These are phyloP conservation scores for Perithous albicinctus DNA, from an alignment of 2,888 invertebrate species.

Conservation along the genomic window DNA sequence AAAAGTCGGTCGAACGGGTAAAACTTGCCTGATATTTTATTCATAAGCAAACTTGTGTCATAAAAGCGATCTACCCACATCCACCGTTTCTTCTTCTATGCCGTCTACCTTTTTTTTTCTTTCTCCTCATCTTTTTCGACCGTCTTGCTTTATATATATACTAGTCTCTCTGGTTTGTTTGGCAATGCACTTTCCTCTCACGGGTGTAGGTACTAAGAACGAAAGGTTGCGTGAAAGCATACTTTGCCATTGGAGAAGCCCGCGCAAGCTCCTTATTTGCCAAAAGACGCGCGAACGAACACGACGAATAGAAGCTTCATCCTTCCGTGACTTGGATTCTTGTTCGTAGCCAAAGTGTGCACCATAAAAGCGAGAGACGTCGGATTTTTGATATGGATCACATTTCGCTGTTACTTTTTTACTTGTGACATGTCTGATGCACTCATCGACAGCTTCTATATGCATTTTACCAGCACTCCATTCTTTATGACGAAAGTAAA, in stretches of 20 bases:
- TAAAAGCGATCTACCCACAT: conserved; percentile 76
- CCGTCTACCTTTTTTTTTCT: conserved; percentile 15
- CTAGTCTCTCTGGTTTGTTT: conserved; percentile 10
- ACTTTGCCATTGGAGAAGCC: conserved; percentile 1
- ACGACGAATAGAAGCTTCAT: conserved; percentile 4
- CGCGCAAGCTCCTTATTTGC: background rate
- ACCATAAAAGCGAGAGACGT: background rate
- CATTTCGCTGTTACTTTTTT: background rate
- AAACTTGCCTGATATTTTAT: conserved; percentile 79
- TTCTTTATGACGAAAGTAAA: background rate
- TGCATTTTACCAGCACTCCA: background rate
- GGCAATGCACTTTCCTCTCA: conserved; percentile 8
- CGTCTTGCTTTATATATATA: background rate
- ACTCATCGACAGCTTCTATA: background rate
- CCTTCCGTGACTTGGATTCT: conserved; percentile 4
- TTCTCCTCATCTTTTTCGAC: conserved; percentile 4
- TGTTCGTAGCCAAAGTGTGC: background rate
- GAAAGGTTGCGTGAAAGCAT: background rate
- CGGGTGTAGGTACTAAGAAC: background rate
- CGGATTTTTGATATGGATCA: background rate
- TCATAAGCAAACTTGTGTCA: conserved; percentile 79
- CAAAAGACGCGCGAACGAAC: background rate
- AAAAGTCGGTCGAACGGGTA: conserved; percentile 62
- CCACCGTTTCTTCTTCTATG: conserved; percentile 51
- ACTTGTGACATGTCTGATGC: background rate